Percentiles rank a stretch among this genome's conserved stretches.
These are phyloP conservation scores for Montifringilla adamsi DNA, from an alignment of 2,113 vertebrate species.

Conservation along the genomic window DNA sequence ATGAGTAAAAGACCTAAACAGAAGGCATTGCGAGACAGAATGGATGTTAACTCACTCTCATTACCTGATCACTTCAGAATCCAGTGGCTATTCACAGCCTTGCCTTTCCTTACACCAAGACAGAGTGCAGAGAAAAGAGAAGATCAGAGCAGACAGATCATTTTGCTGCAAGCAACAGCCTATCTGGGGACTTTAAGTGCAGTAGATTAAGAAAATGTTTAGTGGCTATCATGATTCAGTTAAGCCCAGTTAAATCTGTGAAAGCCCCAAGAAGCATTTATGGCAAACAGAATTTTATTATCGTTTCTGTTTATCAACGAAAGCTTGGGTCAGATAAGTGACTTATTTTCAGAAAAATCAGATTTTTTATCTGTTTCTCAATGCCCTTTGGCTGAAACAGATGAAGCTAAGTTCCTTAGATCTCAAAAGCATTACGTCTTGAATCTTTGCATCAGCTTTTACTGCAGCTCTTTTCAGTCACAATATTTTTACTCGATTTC, in stretches of 20 bases:
- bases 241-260: not conserved
- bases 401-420: not conserved
- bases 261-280: not conserved
- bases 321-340: not conserved
- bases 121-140: not conserved
- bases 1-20: not conserved
- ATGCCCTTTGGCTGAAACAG: not conserved
- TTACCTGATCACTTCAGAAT: not conserved
- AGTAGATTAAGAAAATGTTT: not conserved
- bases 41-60: not conserved
- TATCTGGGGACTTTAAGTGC: not conserved
- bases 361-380: not conserved
- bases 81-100: not conserved
- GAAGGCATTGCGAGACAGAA: not conserved
- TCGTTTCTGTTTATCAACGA: not conserved
- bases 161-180: not conserved
- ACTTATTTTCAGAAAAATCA: not conserved
- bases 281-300: not conserved
- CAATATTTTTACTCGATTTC: not conserved
- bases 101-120: not conserved
- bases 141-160: not conserved
- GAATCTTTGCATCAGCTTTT: not conserved
- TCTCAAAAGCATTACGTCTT: not conserved
- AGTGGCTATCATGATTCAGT: not conserved
- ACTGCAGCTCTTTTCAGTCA: not conserved